Base-by-base conservation (phyloP, 2,113 vertebrate species). In the Coregonus clupeaformis region DNA sequence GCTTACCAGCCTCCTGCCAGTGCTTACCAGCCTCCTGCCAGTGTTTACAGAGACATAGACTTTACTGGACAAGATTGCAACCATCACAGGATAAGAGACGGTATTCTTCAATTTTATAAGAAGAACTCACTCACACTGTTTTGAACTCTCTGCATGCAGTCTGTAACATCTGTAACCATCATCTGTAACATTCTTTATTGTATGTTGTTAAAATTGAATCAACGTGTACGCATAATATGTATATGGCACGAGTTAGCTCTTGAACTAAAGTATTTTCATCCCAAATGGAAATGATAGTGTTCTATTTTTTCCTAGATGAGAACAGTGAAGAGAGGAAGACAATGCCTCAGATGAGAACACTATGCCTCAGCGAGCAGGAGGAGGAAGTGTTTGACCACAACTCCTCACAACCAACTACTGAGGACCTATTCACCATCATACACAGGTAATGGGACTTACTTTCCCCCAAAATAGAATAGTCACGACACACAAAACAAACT, bases 381-480 rank as follows among this genome's bases (percentile, higher is more conserved):
- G 95, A 95, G 36, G 36, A 42, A 42, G 36, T 11, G 62, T 96
- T 96, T 71, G 81, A 93, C 62, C 85, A 84, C 0, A 92, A 93
- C 75, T 64, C 76, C 3, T 62, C 70, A 18, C 77, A 77, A n/a
- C 93, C 94, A 36, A 95, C 94, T 71, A 95, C 95, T 0, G 95
- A 96, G 88, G 95, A 96, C 88, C 91, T 96, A 75, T 96, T 96
- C 90, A 95, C 94, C 1, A 94, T 95, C 67, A 96, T 96, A 67
- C 29, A 67, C 30, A n/a, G 29, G 29, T 20, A 67, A 2, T 36
- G 16, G 18, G 18, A 14, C 16, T 16, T 13, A 25, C 63, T 65
- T 18, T 16, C 13, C 24, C 16, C 4, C 29, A 52, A 52, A 52
- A 52, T 42, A 12, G 36, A 42, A 42, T 42, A 52, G 3, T 18